phyloP scores from a whole-genome alignment of 2,888 invertebrate species.

The Lymantria monacha region DNA sequence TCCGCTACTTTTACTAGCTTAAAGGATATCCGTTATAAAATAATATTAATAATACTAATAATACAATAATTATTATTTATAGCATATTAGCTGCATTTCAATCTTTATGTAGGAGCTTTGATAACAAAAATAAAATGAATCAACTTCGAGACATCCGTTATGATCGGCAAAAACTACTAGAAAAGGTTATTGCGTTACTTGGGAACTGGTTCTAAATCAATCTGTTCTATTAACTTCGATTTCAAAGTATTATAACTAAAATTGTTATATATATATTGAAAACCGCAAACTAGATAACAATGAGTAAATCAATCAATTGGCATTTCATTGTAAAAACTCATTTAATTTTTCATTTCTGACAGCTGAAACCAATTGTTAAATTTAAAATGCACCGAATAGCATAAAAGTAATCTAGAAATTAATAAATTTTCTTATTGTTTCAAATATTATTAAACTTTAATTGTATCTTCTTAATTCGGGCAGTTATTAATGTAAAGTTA shows the following conservation, averaged over 20 bases:
- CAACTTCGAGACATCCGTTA: conserved; percentile 13
- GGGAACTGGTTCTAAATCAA: conserved; percentile 8
- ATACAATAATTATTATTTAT: neutral
- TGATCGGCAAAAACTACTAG: conserved; percentile 17
- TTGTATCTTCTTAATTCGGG: neutral
- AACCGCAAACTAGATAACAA: neutral
- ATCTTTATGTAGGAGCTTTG: conserved; percentile 14
- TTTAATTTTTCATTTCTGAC: neutral
- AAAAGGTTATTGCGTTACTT: neutral
- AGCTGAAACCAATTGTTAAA: neutral
- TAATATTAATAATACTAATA: too few relatives aligned
- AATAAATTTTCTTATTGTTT: neutral
- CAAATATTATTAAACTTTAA: too few relatives aligned
- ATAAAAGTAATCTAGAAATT: neutral
- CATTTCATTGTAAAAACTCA: neutral
- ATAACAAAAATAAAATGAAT: conserved; percentile 1
- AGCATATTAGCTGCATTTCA: conserved; percentile 1
- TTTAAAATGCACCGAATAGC: neutral
- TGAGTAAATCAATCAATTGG: neutral
- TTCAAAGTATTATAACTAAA: neutral
- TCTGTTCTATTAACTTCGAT: conserved; percentile 3
- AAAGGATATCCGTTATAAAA: too few relatives aligned
- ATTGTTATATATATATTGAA: neutral
- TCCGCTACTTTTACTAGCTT: too few relatives aligned
- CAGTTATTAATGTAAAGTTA: too few relatives aligned